Evolutionary conservation across 1,140 invertebrate genomes (phyloP), one percentile per base, ranked within the genome.

Genomic region (Drosophila yakuba): DNA sequence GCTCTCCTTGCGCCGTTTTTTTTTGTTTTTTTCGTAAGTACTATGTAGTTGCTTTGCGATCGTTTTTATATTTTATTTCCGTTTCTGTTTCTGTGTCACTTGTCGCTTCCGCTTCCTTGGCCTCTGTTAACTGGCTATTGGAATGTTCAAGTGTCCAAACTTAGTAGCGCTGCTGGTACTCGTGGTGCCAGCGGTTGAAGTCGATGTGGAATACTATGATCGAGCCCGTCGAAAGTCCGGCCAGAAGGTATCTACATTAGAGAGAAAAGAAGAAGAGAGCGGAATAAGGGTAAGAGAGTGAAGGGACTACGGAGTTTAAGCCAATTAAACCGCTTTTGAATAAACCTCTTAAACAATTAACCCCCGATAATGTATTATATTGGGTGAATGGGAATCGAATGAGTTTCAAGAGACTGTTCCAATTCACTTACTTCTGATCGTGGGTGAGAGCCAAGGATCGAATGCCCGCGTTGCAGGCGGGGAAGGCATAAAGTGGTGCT

Each of bases 111-210:
- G 54, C 45, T 58, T 20, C 15, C 11, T 43, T 59, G 54, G 55
- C 55, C 60, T 58, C 6, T 62, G 64, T 67, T 61, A 64, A 51
- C 64, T 68, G 64, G 58, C 58, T 28, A 11, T 5, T 17, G 36
- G 45, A 62, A 59, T 62, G 60, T 28, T 3, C 8, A 3, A 50
- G 48, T 32, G 10, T 36, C 11, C 38, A 11, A 11, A 2, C 36
- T 95, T 94, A 97, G 94, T 97, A 97, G 79, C 96, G 95, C 93
- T 98, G 97, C 92, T 98, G 97, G 93, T 98, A 99, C 93, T 99
- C 98, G 92, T 99, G 98, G 93, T 99, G 98, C 98, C 98, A 99
- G 91, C 98, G 95, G 93, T 99, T 99, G 94, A 99, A 99, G 93
- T 99, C 98, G 91, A 99, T 99, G 94, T 99, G 98, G 93, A 99